Evolutionary conservation across 2,113 vertebrate species (phyloP).

Genomic region (Embiotoca jacksoni): DNA sequence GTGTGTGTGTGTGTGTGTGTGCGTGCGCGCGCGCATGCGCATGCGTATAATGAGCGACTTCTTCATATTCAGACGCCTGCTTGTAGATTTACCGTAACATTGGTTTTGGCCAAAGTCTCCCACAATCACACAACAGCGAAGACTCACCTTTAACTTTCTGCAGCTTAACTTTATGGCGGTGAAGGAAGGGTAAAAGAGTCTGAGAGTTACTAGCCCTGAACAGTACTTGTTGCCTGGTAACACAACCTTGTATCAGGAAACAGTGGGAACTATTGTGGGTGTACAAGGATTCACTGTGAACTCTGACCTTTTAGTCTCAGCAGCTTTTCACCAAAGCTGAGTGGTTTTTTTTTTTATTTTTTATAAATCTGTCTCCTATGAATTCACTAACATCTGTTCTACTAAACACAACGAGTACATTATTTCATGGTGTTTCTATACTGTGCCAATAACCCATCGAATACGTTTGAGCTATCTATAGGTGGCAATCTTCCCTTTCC

Average conservation of each 20-base stretch:
- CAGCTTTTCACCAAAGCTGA: constrained; percentile 51
- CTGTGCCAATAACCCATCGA: background rate
- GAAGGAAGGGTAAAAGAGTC: background rate
- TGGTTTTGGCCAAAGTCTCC: constrained; percentile 31
- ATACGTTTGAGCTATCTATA: background rate
- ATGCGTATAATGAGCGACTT: constrained; percentile 68
- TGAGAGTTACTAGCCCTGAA: constrained; percentile 18
- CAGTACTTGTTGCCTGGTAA: constrained; percentile 65
- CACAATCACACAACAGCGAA: background rate
- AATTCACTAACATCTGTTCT: constrained; percentile 20
- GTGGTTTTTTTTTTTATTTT: constrained; percentile 4
- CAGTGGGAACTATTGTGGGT: constrained; percentile 50
- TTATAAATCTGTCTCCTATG: constrained; percentile 35
- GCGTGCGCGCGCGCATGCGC: too few relatives aligned
- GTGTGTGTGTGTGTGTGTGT: background rate
- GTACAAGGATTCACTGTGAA: constrained; percentile 57
- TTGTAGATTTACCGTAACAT: constrained; percentile 27
- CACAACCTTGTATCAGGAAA: constrained; percentile 58
- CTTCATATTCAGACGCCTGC: constrained; percentile 44
- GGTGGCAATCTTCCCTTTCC: background rate
- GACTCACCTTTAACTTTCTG: constrained; percentile 33
- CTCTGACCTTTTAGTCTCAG: constrained; percentile 55
- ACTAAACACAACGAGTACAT: background rate
- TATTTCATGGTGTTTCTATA: background rate
- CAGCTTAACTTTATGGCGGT: constrained; percentile 25